These are phyloP conservation scores for Dicyrtomina minuta DNA, from an alignment of 2,888 invertebrate species.

Conservation along the genomic window DNA sequence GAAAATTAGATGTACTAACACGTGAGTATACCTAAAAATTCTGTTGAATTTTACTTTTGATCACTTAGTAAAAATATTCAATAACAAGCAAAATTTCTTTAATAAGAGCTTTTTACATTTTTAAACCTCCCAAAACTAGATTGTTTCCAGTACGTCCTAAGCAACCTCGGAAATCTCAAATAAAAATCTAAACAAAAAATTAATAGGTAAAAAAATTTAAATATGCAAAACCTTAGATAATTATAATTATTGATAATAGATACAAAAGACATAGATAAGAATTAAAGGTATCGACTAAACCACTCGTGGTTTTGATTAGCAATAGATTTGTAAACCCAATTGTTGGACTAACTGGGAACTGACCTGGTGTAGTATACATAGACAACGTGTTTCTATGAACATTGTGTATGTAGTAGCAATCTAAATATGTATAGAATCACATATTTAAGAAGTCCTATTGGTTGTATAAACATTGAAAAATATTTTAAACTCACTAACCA, in stretches of 20 bases:
- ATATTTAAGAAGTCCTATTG: neutral
- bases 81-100: slow-evolving; percentile 65
- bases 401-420: too few relatives aligned
- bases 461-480: neutral
- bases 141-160: slow-evolving; percentile 77
- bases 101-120: slow-evolving; percentile 65
- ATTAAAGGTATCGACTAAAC: too few relatives aligned
- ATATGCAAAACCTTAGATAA: too few relatives aligned
- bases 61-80: too few relatives aligned
- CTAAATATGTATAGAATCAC: neutral
- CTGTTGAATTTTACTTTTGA: slow-evolving; percentile 19
- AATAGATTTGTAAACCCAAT: too few relatives aligned
- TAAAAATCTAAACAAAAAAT: slow-evolving; percentile 63
- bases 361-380: slow-evolving; percentile 52
- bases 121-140: slow-evolving; percentile 74
- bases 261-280: neutral
- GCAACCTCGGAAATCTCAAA: slow-evolving; percentile 75
- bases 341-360: too few relatives aligned
- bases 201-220: neutral
- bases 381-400: slow-evolving; percentile 45
- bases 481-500: slow-evolving; percentile 57
- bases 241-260: neutral
- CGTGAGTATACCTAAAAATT: neutral
- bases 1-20: neutral
- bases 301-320: too few relatives aligned